Conservation (phyloP, 2,888 invertebrate species). For the Trachelus troglodyta region DNA sequence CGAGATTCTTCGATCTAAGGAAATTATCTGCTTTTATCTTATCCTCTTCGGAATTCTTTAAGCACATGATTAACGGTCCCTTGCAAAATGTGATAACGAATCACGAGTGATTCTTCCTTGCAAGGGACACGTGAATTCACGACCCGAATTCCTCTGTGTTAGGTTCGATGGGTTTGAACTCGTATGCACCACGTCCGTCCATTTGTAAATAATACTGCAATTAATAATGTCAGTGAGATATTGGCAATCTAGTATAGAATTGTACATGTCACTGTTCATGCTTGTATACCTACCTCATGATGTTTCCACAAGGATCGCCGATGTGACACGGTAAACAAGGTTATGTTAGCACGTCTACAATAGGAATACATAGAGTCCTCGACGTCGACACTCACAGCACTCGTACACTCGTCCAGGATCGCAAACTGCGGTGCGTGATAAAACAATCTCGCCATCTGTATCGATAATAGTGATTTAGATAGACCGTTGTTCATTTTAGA, state of each 20-base stretch:
- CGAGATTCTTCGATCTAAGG: too few relatives aligned
- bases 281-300: slow-evolving; percentile 77
- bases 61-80: slow-evolving; percentile 18
- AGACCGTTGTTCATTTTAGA: not conserved
- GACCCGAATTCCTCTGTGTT: slow-evolving; percentile 94
- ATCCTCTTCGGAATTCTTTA: not conserved
- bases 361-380: slow-evolving; percentile 98
- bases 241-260: not conserved
- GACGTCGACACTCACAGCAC: slow-evolving; percentile 98
- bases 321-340: slow-evolving; percentile 97
- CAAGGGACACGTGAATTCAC: slow-evolving; percentile 68
- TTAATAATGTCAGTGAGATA: slow-evolving; percentile 22
- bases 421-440: slow-evolving; percentile 99
- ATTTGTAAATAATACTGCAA: slow-evolving; percentile 88
- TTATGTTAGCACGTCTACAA: slow-evolving; percentile 86
- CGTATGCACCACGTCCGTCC: slow-evolving; percentile 93
- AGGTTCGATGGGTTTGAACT: slow-evolving; percentile 87
- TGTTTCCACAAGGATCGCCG: slow-evolving; percentile 97
- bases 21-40: not conserved
- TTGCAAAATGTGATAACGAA: slow-evolving; percentile 19
- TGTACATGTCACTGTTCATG: slow-evolving; percentile 4
- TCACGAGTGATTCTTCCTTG: slow-evolving; percentile 22
- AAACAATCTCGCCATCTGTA: slow-evolving; percentile 93
- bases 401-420: slow-evolving; percentile 98
- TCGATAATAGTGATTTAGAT: slow-evolving; percentile 15